Evolutionary conservation across 2,888 invertebrate species (phyloP), one percentile per base, ranked within the genome.

Genomic region (Brassicogethes aeneus): DNA sequence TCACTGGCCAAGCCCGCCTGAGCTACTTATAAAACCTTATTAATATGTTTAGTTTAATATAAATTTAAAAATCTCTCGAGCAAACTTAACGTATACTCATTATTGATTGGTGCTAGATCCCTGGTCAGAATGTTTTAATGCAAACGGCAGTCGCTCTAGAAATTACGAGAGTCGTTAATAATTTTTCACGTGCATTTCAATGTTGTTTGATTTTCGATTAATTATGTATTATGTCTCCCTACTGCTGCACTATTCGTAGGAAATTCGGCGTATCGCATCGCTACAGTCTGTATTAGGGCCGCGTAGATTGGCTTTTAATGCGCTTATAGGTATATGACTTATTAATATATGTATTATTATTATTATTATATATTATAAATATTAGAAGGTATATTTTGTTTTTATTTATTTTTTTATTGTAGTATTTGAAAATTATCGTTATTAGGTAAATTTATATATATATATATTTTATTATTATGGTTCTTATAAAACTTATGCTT

Each of bases 401-500:
- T 66, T 66, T 65, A 64, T 66, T 66, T 66, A 66, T 66, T 66
- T 67, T 65, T 65, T 65, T 66, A 64, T 62, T 64, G 60, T 62
- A 64, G 58, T 55, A 59, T 57, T 59, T 63, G 61, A 56, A 59
- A 62, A 65, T 61, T 62, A 60, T 64, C 63, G 65, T 67, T 66
- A 65, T 65, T 60, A 62, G 62, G 65, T 65, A 62, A 62, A 62
- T 64, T 60, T 62, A 54, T 64, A 63, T n/a, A n/a, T n/a, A n/a
- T n/a, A n/a, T 64, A 63, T 65, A 62, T 64, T 61, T 62, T 62
- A 61, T 63, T 62, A 60, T 56, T 55, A 60, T 57, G 55, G 60
- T 53, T 51, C 44, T 44, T 45, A 46, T 53, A 50, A 52, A 53
- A 54, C 55, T 52, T 50, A 49, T 53, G 54, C 55, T 57, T 54